Percentiles rank a stretch among this genome's conserved stretches.
Evolutionary conservation across 2,113 vertebrate species (phyloP).

Genomic region (Oostethus manadensis): DNA sequence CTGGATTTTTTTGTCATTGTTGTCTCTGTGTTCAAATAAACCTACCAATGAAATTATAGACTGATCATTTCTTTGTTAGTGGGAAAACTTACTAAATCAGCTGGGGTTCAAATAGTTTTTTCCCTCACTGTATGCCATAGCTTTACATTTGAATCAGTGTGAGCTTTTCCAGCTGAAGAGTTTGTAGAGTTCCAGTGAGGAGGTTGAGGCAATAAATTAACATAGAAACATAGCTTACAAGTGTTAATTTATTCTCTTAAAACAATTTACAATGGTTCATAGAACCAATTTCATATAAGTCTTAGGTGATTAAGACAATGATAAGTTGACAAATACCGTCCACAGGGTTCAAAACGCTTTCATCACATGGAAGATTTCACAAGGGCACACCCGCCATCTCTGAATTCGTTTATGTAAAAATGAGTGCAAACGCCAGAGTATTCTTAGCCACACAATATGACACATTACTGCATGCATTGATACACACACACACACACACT

Average conservation of each 20-base stretch:
- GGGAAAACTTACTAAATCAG: no score
- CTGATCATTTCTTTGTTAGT: no score
- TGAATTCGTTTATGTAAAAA: slow-evolving; percentile 39
- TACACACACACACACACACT: slow-evolving; percentile 3
- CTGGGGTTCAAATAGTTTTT: no score
- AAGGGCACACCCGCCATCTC: slow-evolving; percentile 19
- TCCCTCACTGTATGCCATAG: no score
- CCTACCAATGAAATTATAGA: no score
- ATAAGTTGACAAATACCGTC: slow-evolving; percentile 40
- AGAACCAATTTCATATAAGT: slow-evolving; percentile 68
- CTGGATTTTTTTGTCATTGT: no score
- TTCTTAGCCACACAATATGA: slow-evolving; percentile 34
- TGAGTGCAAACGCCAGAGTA: slow-evolving; percentile 47
- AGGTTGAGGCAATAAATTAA: not conserved
- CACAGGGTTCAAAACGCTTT: slow-evolving; percentile 25
- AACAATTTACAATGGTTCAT: slow-evolving; percentile 70
- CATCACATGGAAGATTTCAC: slow-evolving; percentile 26
- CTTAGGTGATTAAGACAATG: slow-evolving; percentile 50
- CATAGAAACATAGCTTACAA: slow-evolving; percentile 16
- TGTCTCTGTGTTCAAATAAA: no score
- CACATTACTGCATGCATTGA: slow-evolving; percentile 43
- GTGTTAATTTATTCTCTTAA: slow-evolving; percentile 55
- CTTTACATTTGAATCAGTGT: no score
- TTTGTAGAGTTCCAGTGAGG: no score
- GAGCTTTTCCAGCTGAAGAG: no score